Evolutionary conservation across 2,888 invertebrate genomes (phyloP).

Genomic region (Ramazzottius varieornatus): DNA sequence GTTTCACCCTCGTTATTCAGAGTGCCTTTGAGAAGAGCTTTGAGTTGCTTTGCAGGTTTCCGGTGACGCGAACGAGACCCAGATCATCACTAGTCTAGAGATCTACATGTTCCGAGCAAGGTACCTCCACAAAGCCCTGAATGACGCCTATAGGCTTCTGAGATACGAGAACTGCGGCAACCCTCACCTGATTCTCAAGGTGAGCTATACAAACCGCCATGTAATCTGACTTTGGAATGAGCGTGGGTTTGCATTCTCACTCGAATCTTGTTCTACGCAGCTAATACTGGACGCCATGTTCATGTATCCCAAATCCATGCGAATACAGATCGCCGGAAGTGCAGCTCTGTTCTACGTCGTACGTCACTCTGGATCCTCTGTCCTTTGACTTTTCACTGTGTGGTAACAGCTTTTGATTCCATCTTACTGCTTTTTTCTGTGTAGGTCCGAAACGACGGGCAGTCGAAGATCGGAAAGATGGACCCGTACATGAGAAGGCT

Average conservation of each 20-base stretch:
- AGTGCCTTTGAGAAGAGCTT: not conserved
- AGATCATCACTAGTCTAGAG: not conserved
- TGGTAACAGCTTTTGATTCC: too few relatives aligned
- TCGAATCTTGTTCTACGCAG: not conserved
- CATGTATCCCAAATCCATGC: not conserved
- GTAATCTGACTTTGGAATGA: too few relatives aligned
- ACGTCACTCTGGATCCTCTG: too few relatives aligned
- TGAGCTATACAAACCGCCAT: too few relatives aligned
- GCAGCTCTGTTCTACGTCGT: not conserved
- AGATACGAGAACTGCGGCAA: not conserved
- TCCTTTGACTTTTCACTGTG: too few relatives aligned
- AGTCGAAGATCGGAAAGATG: not conserved
- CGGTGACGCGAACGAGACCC: not conserved
- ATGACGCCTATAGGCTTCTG: not conserved
- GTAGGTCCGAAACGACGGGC: not conserved
- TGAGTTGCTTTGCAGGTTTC: not conserved
- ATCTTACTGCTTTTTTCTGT: too few relatives aligned
- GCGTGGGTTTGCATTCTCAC: too few relatives aligned
- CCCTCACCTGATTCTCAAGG: not conserved
- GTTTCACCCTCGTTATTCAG: too few relatives aligned
- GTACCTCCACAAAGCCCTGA: not conserved
- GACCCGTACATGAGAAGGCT: not conserved
- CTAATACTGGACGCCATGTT: conserved; percentile 1
- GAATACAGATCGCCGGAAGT: conserved; percentile 1
- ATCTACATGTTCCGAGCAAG: conserved; percentile 2